These are phyloP conservation scores for Hyles vespertilio DNA, from an alignment of 1,140 invertebrate genomes.

Conservation along the genomic window DNA sequence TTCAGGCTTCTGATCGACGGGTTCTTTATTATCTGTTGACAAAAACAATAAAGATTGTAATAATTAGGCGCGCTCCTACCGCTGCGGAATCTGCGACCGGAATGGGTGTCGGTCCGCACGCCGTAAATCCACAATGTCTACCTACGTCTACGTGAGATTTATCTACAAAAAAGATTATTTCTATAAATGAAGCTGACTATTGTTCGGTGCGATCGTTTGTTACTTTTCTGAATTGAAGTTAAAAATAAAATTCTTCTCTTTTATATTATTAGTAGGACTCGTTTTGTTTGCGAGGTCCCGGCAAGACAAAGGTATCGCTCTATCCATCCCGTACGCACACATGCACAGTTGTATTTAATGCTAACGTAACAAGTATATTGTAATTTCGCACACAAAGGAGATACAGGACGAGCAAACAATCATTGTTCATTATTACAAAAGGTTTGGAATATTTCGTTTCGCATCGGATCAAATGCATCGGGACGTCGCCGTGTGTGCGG, in stretches of 20 bases:
- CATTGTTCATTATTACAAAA: conserved; percentile 75
- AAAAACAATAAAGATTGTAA: conserved; percentile 25
- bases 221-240: conserved; percentile 71
- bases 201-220: conserved; percentile 68
- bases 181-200: conserved; percentile 71
- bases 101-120: conserved; percentile 58
- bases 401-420: conserved; percentile 73
- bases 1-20: conserved; percentile 75
- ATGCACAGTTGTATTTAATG: conserved; percentile 52
- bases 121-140: conserved; percentile 51
- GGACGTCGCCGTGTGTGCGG: conserved; percentile 53
- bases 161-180: conserved; percentile 75
- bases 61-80: conserved; percentile 44
- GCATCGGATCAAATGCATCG: conserved; percentile 68
- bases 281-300: conserved; percentile 71
- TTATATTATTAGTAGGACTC: conserved; percentile 72
- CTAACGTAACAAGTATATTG: conserved; percentile 71
- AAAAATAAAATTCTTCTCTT: conserved; percentile 72
- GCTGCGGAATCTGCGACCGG: conserved; percentile 42
- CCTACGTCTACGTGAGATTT: conserved; percentile 69
- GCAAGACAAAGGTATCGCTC: conserved; percentile 71
- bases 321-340: conserved; percentile 68
- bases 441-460: conserved; percentile 72
- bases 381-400: conserved; percentile 73
- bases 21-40: conserved; percentile 78